Base-by-base conservation (phyloP, 1,140 invertebrate species). In the Heliothis subflexa region DNA sequence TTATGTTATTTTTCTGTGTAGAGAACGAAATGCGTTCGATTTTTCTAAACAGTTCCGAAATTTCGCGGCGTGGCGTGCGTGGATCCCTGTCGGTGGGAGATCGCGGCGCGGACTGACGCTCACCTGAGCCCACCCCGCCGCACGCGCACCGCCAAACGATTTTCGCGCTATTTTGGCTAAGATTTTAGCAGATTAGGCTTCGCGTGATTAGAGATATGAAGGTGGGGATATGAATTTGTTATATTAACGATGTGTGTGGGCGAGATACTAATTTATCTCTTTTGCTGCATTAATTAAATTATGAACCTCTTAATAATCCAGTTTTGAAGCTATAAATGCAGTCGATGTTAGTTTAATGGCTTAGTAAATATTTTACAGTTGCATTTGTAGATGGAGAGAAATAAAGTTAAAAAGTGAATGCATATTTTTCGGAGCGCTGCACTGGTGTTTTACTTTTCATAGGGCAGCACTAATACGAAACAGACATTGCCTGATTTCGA, bases 91-190 rank as follows among this genome's bases (percentile, higher is more conserved):
- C 90, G 90, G 88, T 85, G 85, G 84, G 90, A 93, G 91, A 88
- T 89, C 91, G 87, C 89, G 86, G 80, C 85, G 85, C 87, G 83
- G 87, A 94, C 92, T 94, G 93, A 93, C 91, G 91, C 81, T 89
- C 86, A 89, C 89, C 89, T 89, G 88, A 78, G 84, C 84, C 81
- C 86, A 92, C 88, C 90, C 91, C 88, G 86, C 84, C 90, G 90
- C 89, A 91, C 76, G 91, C 91, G 92, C 93, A 91, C 68, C 79
- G 85, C 87, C 85, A 89, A 91, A 91, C 91, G 87, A 89, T 94
- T 94, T 94, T 94, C 93, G 93, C 93, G 91, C 91, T 93, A 94
- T 93, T 94, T 94, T 91, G 91, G 91, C 90, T 93, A 93, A 94
- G 89, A 93, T 91, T 83, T 93, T 91, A 89, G 87, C 90, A 88